A percentile compares a stretch with the other conserved stretches of the same genome.
phyloP scores from a whole-genome alignment of 2,888 invertebrate species.

The Monochamus alternatus region DNA sequence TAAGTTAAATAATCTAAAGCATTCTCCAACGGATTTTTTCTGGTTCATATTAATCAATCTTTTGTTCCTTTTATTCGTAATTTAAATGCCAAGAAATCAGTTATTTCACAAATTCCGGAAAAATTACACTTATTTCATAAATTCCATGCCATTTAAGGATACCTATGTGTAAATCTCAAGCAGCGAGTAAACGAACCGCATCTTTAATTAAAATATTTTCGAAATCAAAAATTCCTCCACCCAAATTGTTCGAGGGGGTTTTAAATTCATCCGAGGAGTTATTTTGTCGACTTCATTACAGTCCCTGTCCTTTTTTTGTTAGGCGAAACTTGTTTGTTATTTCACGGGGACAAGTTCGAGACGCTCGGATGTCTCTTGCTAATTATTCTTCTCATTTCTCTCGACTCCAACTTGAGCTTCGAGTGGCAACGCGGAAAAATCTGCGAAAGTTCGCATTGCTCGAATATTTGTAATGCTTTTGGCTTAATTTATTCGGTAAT shows the following conservation, averaged over 20 bases:
- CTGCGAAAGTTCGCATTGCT: background rate
- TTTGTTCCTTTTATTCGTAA: too few species aligned
- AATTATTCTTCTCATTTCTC: constrained; percentile 25
- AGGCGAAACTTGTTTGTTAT: constrained; percentile 27
- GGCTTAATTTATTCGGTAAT: background rate
- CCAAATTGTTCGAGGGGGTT: constrained; percentile 30
- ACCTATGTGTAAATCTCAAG: background rate
- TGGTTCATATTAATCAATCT: too few species aligned
- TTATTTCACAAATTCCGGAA: background rate
- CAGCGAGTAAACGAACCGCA: constrained; percentile 20
- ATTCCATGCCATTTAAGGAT: background rate
- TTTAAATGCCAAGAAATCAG: too few species aligned
- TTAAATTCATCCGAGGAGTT: constrained; percentile 37
- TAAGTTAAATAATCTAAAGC: too few species aligned
- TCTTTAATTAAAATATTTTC: constrained; percentile 43
- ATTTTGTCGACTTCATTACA: constrained; percentile 30
- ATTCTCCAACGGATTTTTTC: too few species aligned
- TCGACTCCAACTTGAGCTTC: background rate
- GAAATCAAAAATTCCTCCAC: constrained; percentile 38
- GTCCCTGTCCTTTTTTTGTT: constrained; percentile 17
- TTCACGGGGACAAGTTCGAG: constrained; percentile 7
- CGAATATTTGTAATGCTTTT: background rate
- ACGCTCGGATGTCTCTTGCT: background rate
- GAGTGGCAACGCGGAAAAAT: background rate
- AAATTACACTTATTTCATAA: background rate